These are phyloP conservation scores for Rhegmatorhina hoffmannsi DNA, from an alignment of 2,113 vertebrate species.

Conservation along the genomic window DNA sequence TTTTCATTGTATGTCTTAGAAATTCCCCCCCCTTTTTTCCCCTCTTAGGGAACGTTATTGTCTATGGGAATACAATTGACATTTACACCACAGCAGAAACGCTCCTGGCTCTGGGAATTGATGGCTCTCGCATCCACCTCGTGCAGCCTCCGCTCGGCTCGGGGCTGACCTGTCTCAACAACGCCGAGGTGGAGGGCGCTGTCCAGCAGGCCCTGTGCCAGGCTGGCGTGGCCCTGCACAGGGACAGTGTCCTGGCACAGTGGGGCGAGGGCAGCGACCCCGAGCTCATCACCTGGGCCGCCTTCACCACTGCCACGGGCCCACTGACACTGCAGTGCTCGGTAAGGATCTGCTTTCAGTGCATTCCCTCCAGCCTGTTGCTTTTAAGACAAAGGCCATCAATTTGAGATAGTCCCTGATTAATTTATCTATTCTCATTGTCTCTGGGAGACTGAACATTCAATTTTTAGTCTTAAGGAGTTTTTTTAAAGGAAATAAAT, in stretches of 20 bases:
- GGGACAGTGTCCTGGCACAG: constrained; percentile 74
- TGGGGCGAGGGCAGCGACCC: constrained; percentile 74
- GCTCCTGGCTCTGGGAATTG: constrained; percentile 80
- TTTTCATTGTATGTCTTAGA: constrained; percentile 62
- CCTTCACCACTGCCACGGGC: constrained; percentile 75
- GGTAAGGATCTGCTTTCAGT: constrained; percentile 72
- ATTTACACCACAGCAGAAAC: constrained; percentile 80
- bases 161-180: constrained; percentile 66
- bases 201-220: constrained; percentile 60
- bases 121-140: constrained; percentile 79
- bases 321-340: constrained; percentile 79
- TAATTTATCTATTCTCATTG: background rate
- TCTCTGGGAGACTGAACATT: background rate
- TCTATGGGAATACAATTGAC: constrained; percentile 88
- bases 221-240: constrained; percentile 72
- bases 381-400: background rate
- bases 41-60: constrained; percentile 81
- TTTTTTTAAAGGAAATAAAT: background rate
- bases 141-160: constrained; percentile 72
- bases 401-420: background rate
- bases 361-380: background rate
- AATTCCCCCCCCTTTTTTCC: background rate
- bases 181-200: constrained; percentile 56
- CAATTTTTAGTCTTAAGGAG: background rate
- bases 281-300: constrained; percentile 74